Percentiles rank a stretch among this genome's conserved stretches.
phyloP scores from a whole-genome alignment of 1,140 invertebrate genomes.

The Uloborus diversus region DNA sequence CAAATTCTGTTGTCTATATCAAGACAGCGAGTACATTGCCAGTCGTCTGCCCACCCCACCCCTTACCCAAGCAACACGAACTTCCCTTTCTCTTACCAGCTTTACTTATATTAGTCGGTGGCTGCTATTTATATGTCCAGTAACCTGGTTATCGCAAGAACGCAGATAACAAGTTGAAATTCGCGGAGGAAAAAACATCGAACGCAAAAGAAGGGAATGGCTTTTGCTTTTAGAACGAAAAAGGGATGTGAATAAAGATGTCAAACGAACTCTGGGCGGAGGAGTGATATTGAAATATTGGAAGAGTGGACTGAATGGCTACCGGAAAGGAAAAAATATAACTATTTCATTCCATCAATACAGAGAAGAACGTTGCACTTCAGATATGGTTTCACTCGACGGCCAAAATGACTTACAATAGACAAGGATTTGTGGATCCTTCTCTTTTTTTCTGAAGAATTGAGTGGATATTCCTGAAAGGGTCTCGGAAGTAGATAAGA shows the following conservation, averaged over 20 bases:
- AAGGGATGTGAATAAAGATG: constrained; percentile 43
- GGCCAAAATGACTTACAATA: too few relatives aligned
- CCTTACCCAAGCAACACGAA: too few relatives aligned
- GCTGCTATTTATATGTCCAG: background rate
- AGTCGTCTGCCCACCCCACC: too few relatives aligned
- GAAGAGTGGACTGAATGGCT: too few relatives aligned
- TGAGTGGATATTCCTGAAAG: too few relatives aligned
- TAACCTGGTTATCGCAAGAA: constrained; percentile 1
- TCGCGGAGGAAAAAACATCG: background rate
- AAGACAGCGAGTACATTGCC: background rate
- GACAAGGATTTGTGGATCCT: too few relatives aligned
- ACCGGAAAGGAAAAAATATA: too few relatives aligned
- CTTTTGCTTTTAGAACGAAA: constrained; percentile 53
- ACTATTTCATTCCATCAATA: too few relatives aligned
- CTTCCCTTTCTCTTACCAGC: constrained; percentile 23
- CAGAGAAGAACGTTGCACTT: too few relatives aligned
- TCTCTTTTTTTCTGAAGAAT: too few relatives aligned
- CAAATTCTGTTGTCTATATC: constrained; percentile 44
- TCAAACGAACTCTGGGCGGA: constrained; percentile 24
- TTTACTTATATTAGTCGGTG: constrained; percentile 48
- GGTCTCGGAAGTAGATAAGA: too few relatives aligned
- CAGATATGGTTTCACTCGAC: too few relatives aligned
- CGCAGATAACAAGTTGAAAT: constrained; percentile 4
- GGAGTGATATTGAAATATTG: constrained; percentile 49
- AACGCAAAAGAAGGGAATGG: constrained; percentile 29